Base-by-base conservation (phyloP, 2,797 vertebrate genomes). In the Semotilus atromaculatus region DNA sequence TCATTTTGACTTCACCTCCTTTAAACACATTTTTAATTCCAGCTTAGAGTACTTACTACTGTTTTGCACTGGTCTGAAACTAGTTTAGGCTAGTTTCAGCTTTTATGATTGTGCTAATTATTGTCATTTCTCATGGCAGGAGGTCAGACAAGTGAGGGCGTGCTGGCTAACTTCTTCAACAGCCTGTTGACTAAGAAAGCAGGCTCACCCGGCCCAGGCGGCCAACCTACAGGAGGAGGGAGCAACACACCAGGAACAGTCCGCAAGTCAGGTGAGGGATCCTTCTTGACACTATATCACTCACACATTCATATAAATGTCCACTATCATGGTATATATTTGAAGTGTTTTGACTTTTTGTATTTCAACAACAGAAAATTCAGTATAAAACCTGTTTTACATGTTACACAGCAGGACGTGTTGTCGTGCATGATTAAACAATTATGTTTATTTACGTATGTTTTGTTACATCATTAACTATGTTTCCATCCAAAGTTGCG, bases 151-250 rank as follows among this genome's bases (percentile, higher is more conserved):
- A 99, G 97, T 48, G 98, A 99, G 94, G 98, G 98, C 4, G 98
- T 99, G 81, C 92, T 99, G 92, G 98, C 98, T 82, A 99, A 99
- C 91, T 99, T 99, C 94, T 99, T 99, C 91, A 99, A 99, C 91
- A 99, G 98, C 89, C 96, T 99, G 89, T 92, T 99, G 93, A 99
- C 96, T 89, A 99, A 99, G 93, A 99, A 99, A 95, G 97, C 98
- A 0, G 98, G 97, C 14, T 96, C 97, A 34, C 96, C 97, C 1
- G 96, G 97, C 4, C 94, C 97, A 51, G 93, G 95, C 0, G 96
- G 96, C 55, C 94, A 95, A 64, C 93, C 96, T 76, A 85, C 94
- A 78, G 96, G 94, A 7, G 95, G 95, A 23, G 96, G 95, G 26
- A 95, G 97, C 92, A 97, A 93, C 91, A 95, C 98, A 66, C 96